These are phyloP conservation scores for Buphagus erythrorhynchus DNA, from an alignment of 2,797 vertebrate genomes.

Conservation along the genomic window DNA sequence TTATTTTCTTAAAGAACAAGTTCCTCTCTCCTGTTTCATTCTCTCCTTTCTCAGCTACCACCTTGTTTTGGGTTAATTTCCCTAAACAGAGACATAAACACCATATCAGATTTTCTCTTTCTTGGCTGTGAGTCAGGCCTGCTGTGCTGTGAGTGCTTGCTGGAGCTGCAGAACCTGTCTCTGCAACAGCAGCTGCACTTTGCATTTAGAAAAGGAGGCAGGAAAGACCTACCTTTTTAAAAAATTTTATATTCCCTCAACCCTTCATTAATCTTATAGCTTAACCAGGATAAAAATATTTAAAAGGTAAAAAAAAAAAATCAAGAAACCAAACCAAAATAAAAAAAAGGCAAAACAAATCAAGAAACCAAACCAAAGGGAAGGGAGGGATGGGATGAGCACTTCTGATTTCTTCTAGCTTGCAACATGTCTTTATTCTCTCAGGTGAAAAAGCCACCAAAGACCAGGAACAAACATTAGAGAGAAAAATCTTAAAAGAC, in stretches of 20 bases:
- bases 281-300: not conserved
- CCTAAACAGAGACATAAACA: conserved; percentile 40
- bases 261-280: not conserved
- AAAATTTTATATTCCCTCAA: not conserved
- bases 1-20: not conserved
- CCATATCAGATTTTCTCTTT: not conserved
- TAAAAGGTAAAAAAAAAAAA: not conserved
- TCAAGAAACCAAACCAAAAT: not conserved
- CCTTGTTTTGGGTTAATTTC: conserved; percentile 34
- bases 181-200: conserved; percentile 18
- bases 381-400: not conserved
- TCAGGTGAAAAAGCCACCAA: not conserved
- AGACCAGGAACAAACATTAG: fast-evolving
- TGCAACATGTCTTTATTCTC: not conserved
- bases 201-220: not conserved
- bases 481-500: not conserved
- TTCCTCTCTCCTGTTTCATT: not conserved
- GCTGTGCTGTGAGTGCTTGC: conserved; percentile 22
- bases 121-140: conserved; percentile 15
- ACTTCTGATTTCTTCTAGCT: not conserved
- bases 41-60: not conserved
- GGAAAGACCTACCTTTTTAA: not conserved
- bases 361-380: not conserved
- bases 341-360: not conserved
- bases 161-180: conserved; percentile 17